Evolutionary conservation across 2,888 invertebrate species (phyloP).

Genomic region (Drosophila conformis): DNA sequence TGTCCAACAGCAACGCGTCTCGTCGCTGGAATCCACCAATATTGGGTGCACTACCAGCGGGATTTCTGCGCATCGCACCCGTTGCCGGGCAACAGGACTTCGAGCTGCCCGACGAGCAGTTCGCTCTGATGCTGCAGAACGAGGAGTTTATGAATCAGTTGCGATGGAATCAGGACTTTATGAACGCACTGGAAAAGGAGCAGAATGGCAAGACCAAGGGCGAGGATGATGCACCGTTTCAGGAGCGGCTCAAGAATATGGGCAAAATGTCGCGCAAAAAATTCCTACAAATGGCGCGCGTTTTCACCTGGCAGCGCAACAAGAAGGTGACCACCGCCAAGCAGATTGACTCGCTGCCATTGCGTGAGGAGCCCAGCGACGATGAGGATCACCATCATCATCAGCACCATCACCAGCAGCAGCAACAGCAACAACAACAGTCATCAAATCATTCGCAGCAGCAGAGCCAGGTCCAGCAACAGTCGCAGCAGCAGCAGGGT

Average conservation of each 20-base stretch:
- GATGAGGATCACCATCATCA: constrained; percentile 86
- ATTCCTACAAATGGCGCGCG: constrained; percentile 91
- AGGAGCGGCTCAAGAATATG: constrained; percentile 92
- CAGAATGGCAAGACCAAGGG: constrained; percentile 86
- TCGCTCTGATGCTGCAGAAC: constrained; percentile 94
- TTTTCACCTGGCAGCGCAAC: constrained; percentile 89
- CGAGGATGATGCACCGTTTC: constrained; percentile 89
- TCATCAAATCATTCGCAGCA: constrained; percentile 47
- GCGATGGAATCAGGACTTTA: constrained; percentile 94
- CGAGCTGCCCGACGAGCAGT: constrained; percentile 93
- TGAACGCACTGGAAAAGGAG: constrained; percentile 93
- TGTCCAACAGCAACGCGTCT: constrained; percentile 39
- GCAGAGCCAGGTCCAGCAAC: constrained; percentile 44
- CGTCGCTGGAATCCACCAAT: constrained; percentile 92
- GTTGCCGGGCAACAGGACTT: constrained; percentile 83
- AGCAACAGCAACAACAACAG: constrained; percentile 42
- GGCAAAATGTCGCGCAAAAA: constrained; percentile 93
- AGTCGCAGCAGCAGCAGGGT: constrained; percentile 63
- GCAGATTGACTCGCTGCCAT: constrained; percentile 87
- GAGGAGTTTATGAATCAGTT: constrained; percentile 95
- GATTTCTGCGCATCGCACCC: constrained; percentile 88
- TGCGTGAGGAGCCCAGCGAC: constrained; percentile 88
- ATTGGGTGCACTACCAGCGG: constrained; percentile 91
- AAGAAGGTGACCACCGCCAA: constrained; percentile 85
- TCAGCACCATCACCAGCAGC: constrained; percentile 84